These are phyloP conservation scores for Spinibarbus caldwelli DNA, from an alignment of 2,797 vertebrate genomes.

Conservation along the genomic window DNA sequence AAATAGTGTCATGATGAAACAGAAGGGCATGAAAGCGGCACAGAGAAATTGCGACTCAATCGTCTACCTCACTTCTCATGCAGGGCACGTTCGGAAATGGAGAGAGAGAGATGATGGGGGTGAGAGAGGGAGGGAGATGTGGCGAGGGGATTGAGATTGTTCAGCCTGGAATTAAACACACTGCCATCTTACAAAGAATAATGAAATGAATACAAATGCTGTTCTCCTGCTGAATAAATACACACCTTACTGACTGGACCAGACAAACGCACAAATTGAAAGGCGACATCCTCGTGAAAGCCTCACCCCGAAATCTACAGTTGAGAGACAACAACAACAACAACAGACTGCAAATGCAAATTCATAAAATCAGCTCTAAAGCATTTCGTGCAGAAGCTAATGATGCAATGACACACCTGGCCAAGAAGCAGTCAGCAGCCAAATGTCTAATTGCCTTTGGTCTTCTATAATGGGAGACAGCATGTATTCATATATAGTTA, in stretches of 20 bases:
- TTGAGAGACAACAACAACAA: constrained; percentile 2
- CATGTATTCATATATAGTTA: background rate
- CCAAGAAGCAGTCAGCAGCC: background rate
- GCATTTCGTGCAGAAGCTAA: background rate
- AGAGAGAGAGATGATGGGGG: constrained; percentile 49
- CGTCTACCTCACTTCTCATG: constrained; percentile 62
- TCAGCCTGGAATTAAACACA: constrained; percentile 60
- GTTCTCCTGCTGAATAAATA: constrained; percentile 51
- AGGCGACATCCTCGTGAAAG: constrained; percentile 18
- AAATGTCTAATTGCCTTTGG: constrained; percentile 18
- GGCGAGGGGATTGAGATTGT: constrained; percentile 46
- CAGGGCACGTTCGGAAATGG: constrained; percentile 53
- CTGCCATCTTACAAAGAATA: constrained; percentile 54
- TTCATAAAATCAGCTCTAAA: constrained; percentile 25
- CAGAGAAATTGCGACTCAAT: constrained; percentile 62
- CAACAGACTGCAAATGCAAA: constrained; percentile 20
- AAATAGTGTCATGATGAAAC: constrained; percentile 51
- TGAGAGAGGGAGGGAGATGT: constrained; percentile 31
- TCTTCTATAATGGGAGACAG: background rate
- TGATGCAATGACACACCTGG: constrained; percentile 16
- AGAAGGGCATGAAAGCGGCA: constrained; percentile 56
- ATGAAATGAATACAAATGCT: constrained; percentile 58
- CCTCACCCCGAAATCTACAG: background rate
- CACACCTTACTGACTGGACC: constrained; percentile 18
- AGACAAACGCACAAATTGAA: constrained; percentile 31